phyloP scores from a whole-genome alignment of 2,797 vertebrate species.

The Melanotaenia boesemani region DNA sequence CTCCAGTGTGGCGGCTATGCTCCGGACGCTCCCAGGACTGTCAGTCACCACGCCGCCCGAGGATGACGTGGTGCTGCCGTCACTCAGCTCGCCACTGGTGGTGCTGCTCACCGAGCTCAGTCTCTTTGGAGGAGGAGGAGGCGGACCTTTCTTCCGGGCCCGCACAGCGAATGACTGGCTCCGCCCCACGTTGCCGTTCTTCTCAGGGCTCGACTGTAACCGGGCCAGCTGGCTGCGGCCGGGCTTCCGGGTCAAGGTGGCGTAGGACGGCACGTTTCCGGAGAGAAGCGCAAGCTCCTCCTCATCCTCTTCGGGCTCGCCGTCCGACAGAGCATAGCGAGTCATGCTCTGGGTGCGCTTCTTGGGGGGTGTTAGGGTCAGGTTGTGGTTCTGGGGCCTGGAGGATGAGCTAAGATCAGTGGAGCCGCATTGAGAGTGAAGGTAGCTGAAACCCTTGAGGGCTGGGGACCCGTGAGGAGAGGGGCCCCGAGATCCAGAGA shows the following conservation, averaged over 20 bases:
- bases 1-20: slow-evolving; percentile 77
- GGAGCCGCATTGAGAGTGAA: slow-evolving; percentile 79
- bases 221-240: slow-evolving; percentile 86
- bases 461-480: slow-evolving; percentile 71
- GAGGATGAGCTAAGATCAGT: slow-evolving; percentile 40
- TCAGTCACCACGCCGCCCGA: slow-evolving; percentile 19
- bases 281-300: slow-evolving; percentile 47
- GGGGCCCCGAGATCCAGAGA: slow-evolving; percentile 34
- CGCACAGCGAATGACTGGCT: slow-evolving; percentile 96
- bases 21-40: slow-evolving; percentile 76
- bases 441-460: slow-evolving; percentile 85
- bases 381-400: slow-evolving; percentile 22
- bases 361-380: slow-evolving; percentile 74
- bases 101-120: slow-evolving; percentile 90
- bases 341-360: slow-evolving; percentile 88
- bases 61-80: slow-evolving; percentile 55
- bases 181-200: slow-evolving; percentile 82
- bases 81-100: slow-evolving; percentile 68
- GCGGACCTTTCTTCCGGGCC: slow-evolving; percentile 91
- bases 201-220: slow-evolving; percentile 71
- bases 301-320: slow-evolving; percentile 88
- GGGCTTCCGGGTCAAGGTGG: slow-evolving; percentile 90
- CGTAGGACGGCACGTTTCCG: slow-evolving; percentile 87
- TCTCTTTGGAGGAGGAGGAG: slow-evolving; percentile 92
- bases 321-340: slow-evolving; percentile 90